Conservation (phyloP, 2,888 invertebrate genomes). For the Oxyscelio sp. region DNA sequence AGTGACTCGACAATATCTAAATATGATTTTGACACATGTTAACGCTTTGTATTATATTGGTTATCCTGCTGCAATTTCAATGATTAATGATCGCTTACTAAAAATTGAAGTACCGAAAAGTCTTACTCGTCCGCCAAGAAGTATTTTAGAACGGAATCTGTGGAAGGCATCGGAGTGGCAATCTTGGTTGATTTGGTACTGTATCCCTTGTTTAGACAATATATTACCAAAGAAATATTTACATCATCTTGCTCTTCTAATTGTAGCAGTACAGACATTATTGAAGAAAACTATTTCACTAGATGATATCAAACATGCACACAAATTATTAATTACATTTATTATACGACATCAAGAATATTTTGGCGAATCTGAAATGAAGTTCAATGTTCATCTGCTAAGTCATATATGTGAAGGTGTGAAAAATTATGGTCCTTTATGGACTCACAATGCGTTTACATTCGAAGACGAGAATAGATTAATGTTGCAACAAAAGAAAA, state of each 20-base stretch:
- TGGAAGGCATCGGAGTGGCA: conserved; percentile 72
- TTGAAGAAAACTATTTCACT: conserved; percentile 21
- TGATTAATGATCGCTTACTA: conserved; percentile 14
- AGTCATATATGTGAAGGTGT: conserved; percentile 37
- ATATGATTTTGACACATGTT: no score
- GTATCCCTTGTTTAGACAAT: conserved; percentile 40
- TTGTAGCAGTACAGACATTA: conserved; percentile 25
- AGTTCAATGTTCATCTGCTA: conserved; percentile 46
- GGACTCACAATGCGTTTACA: conserved; percentile 33
- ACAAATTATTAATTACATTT: conserved; percentile 16
- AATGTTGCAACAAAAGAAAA: conserved; percentile 30
- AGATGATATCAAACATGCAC: neutral
- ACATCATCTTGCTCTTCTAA: conserved; percentile 42
- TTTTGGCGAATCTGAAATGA: conserved; percentile 41
- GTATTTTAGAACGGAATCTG: conserved; percentile 9
- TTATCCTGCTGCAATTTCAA: no score
- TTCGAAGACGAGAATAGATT: conserved; percentile 39
- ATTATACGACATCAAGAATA: conserved; percentile 26
- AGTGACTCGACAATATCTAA: no score
- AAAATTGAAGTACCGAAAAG: conserved; percentile 51
- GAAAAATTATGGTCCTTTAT: conserved; percentile 35
- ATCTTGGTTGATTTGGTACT: conserved; percentile 56
- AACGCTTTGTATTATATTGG: no score
- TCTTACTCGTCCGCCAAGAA: conserved; percentile 41
- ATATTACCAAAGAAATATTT: conserved; percentile 59